Evolutionary conservation across 2,113 vertebrate species (phyloP).

Genomic region (Psettodes erumei): DNA sequence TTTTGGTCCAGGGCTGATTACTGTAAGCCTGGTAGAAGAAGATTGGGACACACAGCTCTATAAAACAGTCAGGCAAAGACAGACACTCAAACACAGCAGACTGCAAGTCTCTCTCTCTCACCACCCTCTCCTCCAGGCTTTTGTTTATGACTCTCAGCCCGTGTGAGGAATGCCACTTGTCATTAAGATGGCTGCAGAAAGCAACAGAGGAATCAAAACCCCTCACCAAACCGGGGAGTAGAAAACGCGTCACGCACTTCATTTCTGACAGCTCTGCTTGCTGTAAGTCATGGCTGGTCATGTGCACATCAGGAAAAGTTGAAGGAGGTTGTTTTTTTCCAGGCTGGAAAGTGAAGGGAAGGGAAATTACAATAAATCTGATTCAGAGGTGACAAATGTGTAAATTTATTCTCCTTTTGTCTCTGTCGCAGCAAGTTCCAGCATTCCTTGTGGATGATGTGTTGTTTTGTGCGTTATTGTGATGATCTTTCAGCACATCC

Average conservation of each 20-base stretch:
- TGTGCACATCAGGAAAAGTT: neutral
- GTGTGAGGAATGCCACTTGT: constrained; percentile 71
- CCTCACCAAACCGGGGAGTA: neutral
- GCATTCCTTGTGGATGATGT: neutral
- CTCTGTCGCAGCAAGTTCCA: neutral
- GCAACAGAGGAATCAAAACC: constrained; percentile 8
- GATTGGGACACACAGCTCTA: constrained; percentile 33
- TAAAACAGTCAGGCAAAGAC: constrained; percentile 38
- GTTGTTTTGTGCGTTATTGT: neutral
- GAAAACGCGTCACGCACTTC: neutral
- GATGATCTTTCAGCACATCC: neutral
- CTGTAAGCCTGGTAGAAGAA: constrained; percentile 44
- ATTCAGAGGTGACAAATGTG: neutral
- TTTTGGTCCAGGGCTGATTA: constrained; percentile 20
- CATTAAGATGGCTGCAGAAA: constrained; percentile 49
- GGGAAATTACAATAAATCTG: neutral
- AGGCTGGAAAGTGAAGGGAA: neutral
- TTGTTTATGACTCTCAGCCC: constrained; percentile 63
- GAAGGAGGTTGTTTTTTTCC: neutral
- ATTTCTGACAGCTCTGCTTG: neutral
- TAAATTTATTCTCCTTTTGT: neutral
- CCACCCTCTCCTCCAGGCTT: constrained; percentile 38
- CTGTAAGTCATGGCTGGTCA: neutral
- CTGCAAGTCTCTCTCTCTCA: constrained; percentile 21
- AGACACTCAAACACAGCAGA: constrained; percentile 30